Base-by-base conservation (phyloP, 1,140 invertebrate genomes). In the Cydia fagiglandana region DNA sequence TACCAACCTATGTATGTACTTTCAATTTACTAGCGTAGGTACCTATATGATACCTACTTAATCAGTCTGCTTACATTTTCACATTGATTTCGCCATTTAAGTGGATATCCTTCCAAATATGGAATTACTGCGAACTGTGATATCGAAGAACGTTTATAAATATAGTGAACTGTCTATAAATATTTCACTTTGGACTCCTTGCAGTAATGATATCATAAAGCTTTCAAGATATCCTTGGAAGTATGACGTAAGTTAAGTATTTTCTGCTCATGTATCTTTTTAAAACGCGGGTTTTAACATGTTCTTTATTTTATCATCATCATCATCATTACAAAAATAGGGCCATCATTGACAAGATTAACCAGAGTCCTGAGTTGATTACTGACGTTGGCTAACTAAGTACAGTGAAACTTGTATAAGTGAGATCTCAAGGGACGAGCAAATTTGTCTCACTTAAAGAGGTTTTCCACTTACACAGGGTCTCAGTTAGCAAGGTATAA, bases 91-190 rank as follows among this genome's bases (percentile, higher is more conserved):
- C 24, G 17, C 17, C 56, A 61, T 24, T 61, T 24, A 61, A 20
- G 56, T 53, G 15, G 56, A 24, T 20, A 17, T 7, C 56, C 4
- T 24, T 7, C 56, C 56, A 24, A 61, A 61, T 24, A 61, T 24
- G 56, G 56, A 61, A 6, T 53, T 24, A 61, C 10, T 61, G 56
- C 20, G 56, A 24, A 20, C 15, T 61, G 56, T n/a, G 15, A 61
- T 61, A 61, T 24, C 56, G 56, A 61, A 61, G 56, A 61, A 24
- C 56, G 56, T 61, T 61, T 20, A 61, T 61, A 61, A 61, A 61
- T 61, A 61, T 24, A 24, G 56, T 61, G 20, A 61, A 20, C 20
- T 10, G 10, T 12, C 20, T 61, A 61, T 61, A 56, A 56, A 56
- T 56, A 24, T 61, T 61, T n/a, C 20, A 61, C 56, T 61, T 61